Percentiles rank a stretch among this genome's conserved stretches.
Conservation (phyloP, 2,113 vertebrate genomes). For the Ovis aries region ARS-UI_Ramb_v3.0 NC_056066.1:47097501-47098000, state of each 20-base stretch:
- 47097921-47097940: background rate
- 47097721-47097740: background rate
- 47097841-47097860: background rate
- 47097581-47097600: background rate
- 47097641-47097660: too few relatives aligned
- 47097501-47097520: background rate
- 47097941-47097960: background rate
- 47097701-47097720: too few relatives aligned
- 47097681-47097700: too few relatives aligned
- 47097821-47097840: background rate
- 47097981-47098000: background rate
- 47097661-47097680: too few relatives aligned
- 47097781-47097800: background rate
- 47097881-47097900: background rate
- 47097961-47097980: background rate
- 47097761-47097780: background rate
- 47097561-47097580: background rate
- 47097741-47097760: background rate
- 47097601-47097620: background rate
- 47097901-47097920: background rate
- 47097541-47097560: background rate
- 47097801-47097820: background rate
- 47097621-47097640: too few relatives aligned
- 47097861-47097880: background rate
- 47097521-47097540: background rate